Percentiles rank a stretch among this genome's conserved stretches.
phyloP scores from a whole-genome alignment of 2,113 vertebrate species.

The Semnopithecus entellus region DNA sequence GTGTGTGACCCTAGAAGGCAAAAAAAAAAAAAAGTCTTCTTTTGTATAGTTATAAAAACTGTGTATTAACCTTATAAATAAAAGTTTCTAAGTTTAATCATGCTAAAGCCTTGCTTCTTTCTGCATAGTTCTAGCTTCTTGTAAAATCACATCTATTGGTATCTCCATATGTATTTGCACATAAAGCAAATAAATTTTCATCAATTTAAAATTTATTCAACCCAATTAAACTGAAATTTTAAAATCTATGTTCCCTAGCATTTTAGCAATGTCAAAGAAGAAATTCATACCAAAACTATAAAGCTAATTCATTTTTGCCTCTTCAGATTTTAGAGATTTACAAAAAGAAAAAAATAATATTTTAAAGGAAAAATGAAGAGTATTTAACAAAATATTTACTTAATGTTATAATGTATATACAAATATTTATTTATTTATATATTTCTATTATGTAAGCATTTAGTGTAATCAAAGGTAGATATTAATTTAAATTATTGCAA shows the following conservation, averaged over 20 bases:
- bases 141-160: background rate
- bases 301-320: background rate
- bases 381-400: background rate
- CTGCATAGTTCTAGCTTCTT: background rate
- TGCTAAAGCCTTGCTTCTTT: slow-evolving; percentile 33
- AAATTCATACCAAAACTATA: background rate
- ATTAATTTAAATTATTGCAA: background rate
- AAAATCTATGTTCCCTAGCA: background rate
- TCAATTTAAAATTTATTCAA: background rate
- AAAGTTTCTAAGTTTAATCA: slow-evolving; percentile 44
- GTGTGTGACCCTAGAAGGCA: slow-evolving; percentile 44
- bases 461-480: background rate
- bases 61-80: slow-evolving; percentile 57
- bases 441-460: background rate
- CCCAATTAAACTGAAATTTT: background rate
- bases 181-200: background rate
- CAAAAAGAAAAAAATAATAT: background rate
- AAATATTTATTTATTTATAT: background rate
- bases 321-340: background rate
- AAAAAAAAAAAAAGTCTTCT: slow-evolving; percentile 70
- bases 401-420: background rate
- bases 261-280: background rate
- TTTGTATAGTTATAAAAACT: slow-evolving; percentile 44
- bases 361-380: background rate
- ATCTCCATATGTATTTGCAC: background rate